Base-by-base conservation (phyloP, 1,140 invertebrate genomes). In the Drosophila jambulina region DNA sequence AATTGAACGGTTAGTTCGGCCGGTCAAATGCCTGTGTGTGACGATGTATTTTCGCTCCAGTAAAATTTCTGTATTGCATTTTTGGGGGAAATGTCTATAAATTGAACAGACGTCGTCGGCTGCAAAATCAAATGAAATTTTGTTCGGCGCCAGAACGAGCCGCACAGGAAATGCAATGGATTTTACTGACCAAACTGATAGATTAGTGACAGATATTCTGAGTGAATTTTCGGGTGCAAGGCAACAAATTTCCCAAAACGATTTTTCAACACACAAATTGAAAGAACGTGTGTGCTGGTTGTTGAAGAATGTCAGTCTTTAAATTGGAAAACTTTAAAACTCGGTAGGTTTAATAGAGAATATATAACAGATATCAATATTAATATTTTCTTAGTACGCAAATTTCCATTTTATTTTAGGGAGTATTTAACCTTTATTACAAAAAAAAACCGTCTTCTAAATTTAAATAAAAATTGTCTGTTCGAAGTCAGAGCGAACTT, bases 61-160 rank as follows among this genome's bases (percentile, higher is more conserved):
- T 23, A 49, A 42, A 59, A 49, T 49, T 49, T 71, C 43, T 34
- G 69, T 71, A 70, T 72, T 70, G 69, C 43, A 72, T 72, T 71
- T 72, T 72, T 51, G 27, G 67, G 65, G 48, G 63, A 68, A 70
- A 68, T 68, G 69, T 72, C 69, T 71, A 71, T 71, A 71, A 72
- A 72, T 71, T 69, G 69, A 48, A 56, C 53, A 72, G 69, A 70
- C 65, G 40, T 45, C 40, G 51, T 53, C 19, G 27, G 43, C 43
- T 27, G 61, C 48, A 49, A 69, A 68, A 43, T 42, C 53, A 72
- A 72, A 59, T 72, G 57, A 64, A 58, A 62, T 68, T 72, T 72
- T 42, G 67, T 71, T 38, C 42, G 69, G 69, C 36, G 69, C 53
- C 43, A 36, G 43, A 32, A 36, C 48, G 32, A 54, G 17, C 38